phyloP scores from a whole-genome alignment of 2,888 invertebrate species.

The Dolomedes plantarius region DNA sequence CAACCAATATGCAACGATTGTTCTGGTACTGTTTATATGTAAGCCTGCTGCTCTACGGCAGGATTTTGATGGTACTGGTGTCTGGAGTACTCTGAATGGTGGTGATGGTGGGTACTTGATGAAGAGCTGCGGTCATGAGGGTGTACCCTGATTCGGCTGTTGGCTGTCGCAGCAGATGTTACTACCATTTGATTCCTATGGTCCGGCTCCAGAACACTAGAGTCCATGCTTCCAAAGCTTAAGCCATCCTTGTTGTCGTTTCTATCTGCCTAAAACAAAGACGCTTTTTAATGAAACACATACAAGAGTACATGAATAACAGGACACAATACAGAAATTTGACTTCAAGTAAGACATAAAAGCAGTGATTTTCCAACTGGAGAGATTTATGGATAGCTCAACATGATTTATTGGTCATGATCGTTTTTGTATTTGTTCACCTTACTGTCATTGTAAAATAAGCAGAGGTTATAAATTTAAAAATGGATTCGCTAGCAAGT shows the following conservation, averaged over 20 bases:
- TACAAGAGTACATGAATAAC: too few relatives aligned
- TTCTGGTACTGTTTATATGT: conserved; percentile 36
- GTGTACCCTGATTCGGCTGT: conserved; percentile 46
- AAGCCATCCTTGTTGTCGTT: conserved; percentile 63
- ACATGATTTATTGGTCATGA: too few relatives aligned
- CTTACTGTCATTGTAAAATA: too few relatives aligned
- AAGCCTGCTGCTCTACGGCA: conserved; percentile 55
- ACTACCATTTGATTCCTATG: conserved; percentile 32
- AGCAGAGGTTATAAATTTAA: too few relatives aligned
- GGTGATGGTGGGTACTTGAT: conserved; percentile 1
- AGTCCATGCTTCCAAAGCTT: conserved; percentile 61
- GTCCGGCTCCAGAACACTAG: conserved; percentile 57
- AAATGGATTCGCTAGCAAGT: too few relatives aligned
- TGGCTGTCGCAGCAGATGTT: conserved; percentile 29
- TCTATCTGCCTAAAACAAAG: conserved; percentile 56
- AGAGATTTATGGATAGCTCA: too few relatives aligned
- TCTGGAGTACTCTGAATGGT: conserved; percentile 15
- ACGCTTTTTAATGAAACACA: background rate
- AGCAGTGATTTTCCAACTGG: too few relatives aligned
- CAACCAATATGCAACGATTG: background rate
- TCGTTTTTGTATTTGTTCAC: too few relatives aligned
- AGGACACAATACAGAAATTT: too few relatives aligned
- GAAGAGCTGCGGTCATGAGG: conserved; percentile 6
- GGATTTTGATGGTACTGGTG: conserved; percentile 47
- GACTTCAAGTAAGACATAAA: too few relatives aligned